A percentile compares a stretch with the other conserved stretches of the same genome.
These are phyloP conservation scores for Halcyon badia DNA, from an alignment of 2,797 vertebrate genomes.

Conservation along the genomic window DNA sequence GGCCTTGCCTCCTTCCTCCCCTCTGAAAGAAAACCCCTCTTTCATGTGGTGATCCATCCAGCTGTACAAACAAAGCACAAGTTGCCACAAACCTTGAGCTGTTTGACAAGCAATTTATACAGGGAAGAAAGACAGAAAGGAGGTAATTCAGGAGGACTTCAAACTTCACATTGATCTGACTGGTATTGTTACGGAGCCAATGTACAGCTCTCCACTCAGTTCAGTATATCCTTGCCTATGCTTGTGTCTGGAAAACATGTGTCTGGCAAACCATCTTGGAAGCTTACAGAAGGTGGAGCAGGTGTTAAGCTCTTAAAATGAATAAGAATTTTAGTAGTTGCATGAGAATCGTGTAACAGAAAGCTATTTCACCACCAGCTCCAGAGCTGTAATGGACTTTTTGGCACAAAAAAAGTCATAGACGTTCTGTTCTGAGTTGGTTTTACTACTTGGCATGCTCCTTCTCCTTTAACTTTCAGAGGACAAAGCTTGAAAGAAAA, in stretches of 20 bases:
- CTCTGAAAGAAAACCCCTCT: background rate
- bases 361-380: background rate
- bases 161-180: background rate
- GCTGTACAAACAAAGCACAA: background rate
- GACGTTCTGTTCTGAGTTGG: background rate
- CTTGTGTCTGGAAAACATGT: background rate
- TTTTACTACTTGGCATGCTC: constrained; percentile 13
- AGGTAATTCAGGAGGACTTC: background rate
- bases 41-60: background rate
- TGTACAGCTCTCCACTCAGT: background rate
- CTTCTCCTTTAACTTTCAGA: background rate
- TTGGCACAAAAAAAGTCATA: background rate
- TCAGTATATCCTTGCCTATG: background rate
- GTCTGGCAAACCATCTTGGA: background rate
- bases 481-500: background rate
- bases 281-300: background rate
- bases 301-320: constrained; percentile 20
- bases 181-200: background rate
- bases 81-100: background rate
- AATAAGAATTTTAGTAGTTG: constrained; percentile 22
- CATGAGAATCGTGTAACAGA: background rate
- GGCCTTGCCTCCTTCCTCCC: background rate
- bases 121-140: background rate
- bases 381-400: constrained; percentile 25
- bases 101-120: background rate